phyloP scores from a whole-genome alignment of 2,797 vertebrate genomes.

The Takifugu rubripes region DNA sequence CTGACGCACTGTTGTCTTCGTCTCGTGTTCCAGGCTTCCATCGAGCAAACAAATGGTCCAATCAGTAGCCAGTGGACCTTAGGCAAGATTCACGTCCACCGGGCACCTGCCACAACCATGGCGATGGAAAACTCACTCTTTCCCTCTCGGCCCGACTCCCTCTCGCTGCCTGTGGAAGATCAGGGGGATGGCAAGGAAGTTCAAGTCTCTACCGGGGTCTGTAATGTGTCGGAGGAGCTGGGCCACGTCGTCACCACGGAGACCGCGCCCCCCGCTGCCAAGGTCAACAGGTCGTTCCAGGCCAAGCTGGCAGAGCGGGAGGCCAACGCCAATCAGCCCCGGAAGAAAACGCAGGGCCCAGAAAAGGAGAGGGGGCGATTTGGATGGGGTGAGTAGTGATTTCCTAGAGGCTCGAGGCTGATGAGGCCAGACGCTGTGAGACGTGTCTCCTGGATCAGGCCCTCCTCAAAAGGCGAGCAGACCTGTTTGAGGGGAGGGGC shows the following conservation, averaged over 20 bases:
- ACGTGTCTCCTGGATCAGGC: too few species aligned
- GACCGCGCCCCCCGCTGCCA: slow-evolving; percentile 34
- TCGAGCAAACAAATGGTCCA: slow-evolving; percentile 66
- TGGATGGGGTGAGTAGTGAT: slow-evolving; percentile 74
- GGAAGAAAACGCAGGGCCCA: slow-evolving; percentile 64
- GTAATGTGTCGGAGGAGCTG: slow-evolving; percentile 71
- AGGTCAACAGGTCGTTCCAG: slow-evolving; percentile 73
- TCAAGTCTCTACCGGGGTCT: slow-evolving; percentile 57
- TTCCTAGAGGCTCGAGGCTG: too few species aligned
- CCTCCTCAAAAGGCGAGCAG: too few species aligned
- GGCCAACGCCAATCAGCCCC: slow-evolving; percentile 63
- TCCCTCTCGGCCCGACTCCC: slow-evolving; percentile 74
- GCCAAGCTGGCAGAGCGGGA: slow-evolving; percentile 76
- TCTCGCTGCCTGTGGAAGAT: slow-evolving; percentile 73
- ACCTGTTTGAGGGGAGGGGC: too few species aligned
- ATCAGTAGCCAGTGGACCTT: slow-evolving; percentile 57
- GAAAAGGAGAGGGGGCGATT: slow-evolving; percentile 75
- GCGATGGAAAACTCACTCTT: slow-evolving; percentile 82
- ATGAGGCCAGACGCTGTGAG: too few species aligned
- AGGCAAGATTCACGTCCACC: slow-evolving; percentile 39
- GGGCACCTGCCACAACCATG: slow-evolving; percentile 63
- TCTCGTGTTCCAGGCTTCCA: slow-evolving; percentile 57
- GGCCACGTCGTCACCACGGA: slow-evolving; percentile 76
- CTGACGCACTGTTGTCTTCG: slow-evolving; percentile 23
- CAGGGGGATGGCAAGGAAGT: slow-evolving; percentile 64